Percentiles rank a stretch among this genome's conserved stretches.
phyloP scores from a whole-genome alignment of 2,113 vertebrate genomes.

The Haemorhous mexicanus region DNA sequence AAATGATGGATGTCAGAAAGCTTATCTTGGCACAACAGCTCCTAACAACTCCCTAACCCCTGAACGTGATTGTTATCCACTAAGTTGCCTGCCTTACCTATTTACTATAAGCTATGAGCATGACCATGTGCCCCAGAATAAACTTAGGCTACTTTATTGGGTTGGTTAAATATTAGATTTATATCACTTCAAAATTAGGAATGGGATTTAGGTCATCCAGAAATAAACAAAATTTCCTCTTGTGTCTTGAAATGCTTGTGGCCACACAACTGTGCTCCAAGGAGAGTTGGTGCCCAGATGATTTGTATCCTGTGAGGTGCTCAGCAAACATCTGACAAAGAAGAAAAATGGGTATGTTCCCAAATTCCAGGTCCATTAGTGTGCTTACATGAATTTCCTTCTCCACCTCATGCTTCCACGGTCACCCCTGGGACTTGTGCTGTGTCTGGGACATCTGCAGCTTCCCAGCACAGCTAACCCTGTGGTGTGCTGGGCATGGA shows the following conservation, averaged over 20 bases:
- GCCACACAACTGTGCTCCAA: not conserved
- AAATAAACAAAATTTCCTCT: not conserved
- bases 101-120: slow-evolving; percentile 9
- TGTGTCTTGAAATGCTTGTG: not conserved
- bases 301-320: not conserved
- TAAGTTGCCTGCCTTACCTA: not conserved
- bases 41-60: slow-evolving; percentile 43
- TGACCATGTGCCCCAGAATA: not conserved
- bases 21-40: slow-evolving; percentile 62
- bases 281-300: not conserved
- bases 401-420: not conserved
- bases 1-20: slow-evolving; percentile 51
- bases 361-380: not conserved
- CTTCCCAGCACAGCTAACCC: not conserved
- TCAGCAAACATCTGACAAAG: not conserved
- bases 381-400: not conserved
- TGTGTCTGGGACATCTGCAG: not conserved
- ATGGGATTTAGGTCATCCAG: not conserved
- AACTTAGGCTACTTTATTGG: not conserved
- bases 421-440: not conserved
- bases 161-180: not conserved
- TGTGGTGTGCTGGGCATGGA: fast-evolving
- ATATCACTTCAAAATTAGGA: not conserved
- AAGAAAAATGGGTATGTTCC: not conserved
- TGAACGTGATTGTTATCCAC: slow-evolving; percentile 15